These are phyloP conservation scores for Drosophila bocki DNA, from an alignment of 1,140 invertebrate species.

Conservation along the genomic window DNA sequence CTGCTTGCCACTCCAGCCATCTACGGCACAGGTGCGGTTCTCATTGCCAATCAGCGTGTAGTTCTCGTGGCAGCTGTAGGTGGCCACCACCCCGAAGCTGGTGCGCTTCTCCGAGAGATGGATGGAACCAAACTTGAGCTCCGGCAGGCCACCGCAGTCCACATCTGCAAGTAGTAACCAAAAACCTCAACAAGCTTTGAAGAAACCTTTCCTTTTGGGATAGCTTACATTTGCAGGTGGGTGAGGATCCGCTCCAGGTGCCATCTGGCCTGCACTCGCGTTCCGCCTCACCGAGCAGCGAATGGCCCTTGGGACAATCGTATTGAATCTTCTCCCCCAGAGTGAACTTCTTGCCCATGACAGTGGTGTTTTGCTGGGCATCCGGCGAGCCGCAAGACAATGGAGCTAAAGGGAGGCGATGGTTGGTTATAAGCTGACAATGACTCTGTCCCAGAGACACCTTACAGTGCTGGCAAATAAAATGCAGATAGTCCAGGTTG, in stretches of 20 bases:
- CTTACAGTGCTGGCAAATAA: constrained; percentile 96
- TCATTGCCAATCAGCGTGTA: constrained; percentile 92
- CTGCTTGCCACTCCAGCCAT: constrained; percentile 93
- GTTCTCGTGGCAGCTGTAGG: constrained; percentile 93
- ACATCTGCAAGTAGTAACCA: constrained; percentile 88
- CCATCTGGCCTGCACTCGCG: constrained; percentile 90
- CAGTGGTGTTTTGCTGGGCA: constrained; percentile 92
- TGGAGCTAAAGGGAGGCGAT: constrained; percentile 86
- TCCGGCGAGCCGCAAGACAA: constrained; percentile 94
- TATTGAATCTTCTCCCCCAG: constrained; percentile 91
- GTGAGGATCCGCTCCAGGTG: constrained; percentile 92
- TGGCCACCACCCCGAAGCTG: constrained; percentile 91
- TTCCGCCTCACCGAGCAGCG: constrained; percentile 90
- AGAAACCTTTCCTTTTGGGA: too few species aligned
- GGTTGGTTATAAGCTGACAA: background rate
- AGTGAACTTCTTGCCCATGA: constrained; percentile 89
- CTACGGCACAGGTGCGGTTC: constrained; percentile 90
- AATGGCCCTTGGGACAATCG: constrained; percentile 92
- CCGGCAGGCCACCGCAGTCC: constrained; percentile 90
- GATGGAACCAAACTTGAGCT: constrained; percentile 91
- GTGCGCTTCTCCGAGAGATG: constrained; percentile 89
- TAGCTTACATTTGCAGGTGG: constrained; percentile 93
- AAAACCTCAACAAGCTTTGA: too few species aligned
- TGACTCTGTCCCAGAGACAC: constrained; percentile 49
- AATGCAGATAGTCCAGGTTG: constrained; percentile 95